Conservation (phyloP, 2,888 invertebrate species). For the Agrochola circellaris region DNA sequence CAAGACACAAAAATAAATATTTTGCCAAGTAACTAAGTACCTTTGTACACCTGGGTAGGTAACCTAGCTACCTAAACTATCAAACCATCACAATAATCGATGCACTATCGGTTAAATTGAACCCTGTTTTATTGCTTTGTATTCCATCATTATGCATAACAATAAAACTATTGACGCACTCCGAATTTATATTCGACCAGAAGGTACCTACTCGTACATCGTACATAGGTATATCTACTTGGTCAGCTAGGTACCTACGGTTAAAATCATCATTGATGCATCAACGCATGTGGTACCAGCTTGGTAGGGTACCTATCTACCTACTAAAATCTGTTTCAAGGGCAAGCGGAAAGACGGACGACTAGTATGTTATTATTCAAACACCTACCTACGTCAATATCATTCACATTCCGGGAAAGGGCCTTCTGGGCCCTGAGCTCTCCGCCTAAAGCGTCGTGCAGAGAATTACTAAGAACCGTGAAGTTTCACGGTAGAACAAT, state of each 20-base stretch:
- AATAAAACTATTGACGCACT: constrained; percentile 47
- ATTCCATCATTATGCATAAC: constrained; percentile 33
- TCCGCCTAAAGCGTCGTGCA: too few relatives aligned
- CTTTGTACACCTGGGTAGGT: not conserved
- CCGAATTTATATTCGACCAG: constrained; percentile 15
- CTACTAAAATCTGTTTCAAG: not conserved
- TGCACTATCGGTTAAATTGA: constrained; percentile 21
- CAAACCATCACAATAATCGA: constrained; percentile 31
- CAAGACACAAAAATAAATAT: too few relatives aligned
- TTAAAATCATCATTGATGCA: not conserved
- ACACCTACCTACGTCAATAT: not conserved
- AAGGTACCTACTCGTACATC: not conserved
- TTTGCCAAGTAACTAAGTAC: not conserved
- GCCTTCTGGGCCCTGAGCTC: not conserved
- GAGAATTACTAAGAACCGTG: too few relatives aligned
- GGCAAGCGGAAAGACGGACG: not conserved
- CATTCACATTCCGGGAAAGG: not conserved
- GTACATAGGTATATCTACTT: not conserved
- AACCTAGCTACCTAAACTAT: not conserved
- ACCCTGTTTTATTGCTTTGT: constrained; percentile 26
- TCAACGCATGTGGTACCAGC: not conserved
- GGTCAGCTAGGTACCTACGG: not conserved
- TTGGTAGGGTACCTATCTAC: not conserved
- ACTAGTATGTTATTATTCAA: not conserved
- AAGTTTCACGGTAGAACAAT: too few relatives aligned